Evolutionary conservation across 2,797 vertebrate species (phyloP), one percentile per base, ranked within the genome.

Genomic region (Oryzias dopingdopingensis): DNA sequence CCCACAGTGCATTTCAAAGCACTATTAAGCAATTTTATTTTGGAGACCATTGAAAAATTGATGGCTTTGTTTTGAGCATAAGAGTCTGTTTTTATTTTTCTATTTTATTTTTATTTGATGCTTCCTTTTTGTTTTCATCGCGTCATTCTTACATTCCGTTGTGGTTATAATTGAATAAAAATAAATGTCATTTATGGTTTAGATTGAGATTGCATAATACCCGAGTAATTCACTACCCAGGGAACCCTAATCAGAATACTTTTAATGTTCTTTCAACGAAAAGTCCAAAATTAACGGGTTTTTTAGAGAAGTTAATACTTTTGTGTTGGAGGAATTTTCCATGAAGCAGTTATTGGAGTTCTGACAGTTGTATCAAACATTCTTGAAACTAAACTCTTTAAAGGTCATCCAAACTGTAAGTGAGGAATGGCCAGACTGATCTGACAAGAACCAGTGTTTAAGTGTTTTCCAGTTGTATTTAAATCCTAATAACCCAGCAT

Each of bases 1-100:
- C 81, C 79, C 80, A 80, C 72, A 48, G 76, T 56, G 79, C 66
- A 66, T 57, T 8, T 76, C 72, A 69, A 80, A 64, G 80, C 72
- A 65, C 81, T 79, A 77, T 83, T 83, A 81, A 84, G 82, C 80
- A 72, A 83, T 86, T 89, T 88, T 80, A 88, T 77, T 72, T 81
- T 74, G 52, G 80, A 57, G 64, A 78, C 77, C 83, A 79, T 88
- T 74, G 71, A 67, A 62, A 75, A 70, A 68, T 63, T 83, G 80
- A 86, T 82, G 77, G 59, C 80, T 76, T 79, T 71, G 69, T 72
- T 42, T 76, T 44, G 60, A 54, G 55, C 65, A 55, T 80, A 56
- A 80, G 81, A 83, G 76, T 58, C 37, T 48, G 45, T 60, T 29
- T 6, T 20, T 15, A 29, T 52, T 26, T 8, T 16, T 48, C 26